These are phyloP conservation scores for Dasyprocta punctata DNA, from an alignment of 2,113 vertebrate species.

Conservation along the genomic window DNA sequence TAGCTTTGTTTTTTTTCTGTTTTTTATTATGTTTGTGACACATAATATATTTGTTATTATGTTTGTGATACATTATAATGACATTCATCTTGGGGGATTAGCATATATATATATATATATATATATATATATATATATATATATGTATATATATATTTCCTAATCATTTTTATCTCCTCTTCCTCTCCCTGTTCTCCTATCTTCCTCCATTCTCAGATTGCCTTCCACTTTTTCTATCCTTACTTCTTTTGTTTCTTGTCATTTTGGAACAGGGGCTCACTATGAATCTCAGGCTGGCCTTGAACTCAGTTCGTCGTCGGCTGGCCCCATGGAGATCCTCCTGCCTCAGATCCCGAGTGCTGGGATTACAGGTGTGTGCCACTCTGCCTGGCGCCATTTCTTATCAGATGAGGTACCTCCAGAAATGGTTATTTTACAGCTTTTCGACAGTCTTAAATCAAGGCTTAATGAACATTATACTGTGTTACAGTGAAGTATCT, in stretches of 20 bases:
- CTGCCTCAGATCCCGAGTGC: neutral
- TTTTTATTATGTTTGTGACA: neutral
- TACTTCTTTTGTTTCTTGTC: neutral
- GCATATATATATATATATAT: neutral
- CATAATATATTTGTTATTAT: neutral
- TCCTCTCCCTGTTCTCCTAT: neutral
- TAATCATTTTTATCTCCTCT: neutral
- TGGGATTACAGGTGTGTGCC: neutral
- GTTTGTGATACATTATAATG: neutral
- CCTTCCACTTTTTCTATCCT: neutral
- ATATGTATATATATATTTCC: neutral
- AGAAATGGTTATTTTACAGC: neutral
- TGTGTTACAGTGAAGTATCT: neutral
- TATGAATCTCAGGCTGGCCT: neutral
- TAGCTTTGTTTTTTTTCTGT: neutral
- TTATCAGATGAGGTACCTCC: neutral
- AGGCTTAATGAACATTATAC: neutral
- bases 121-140: too few species aligned
- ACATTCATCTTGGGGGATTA: neutral
- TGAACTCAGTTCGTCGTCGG: neutral
- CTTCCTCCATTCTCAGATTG: neutral
- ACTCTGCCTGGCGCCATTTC: neutral
- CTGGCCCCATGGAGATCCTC: neutral
- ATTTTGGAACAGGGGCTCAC: neutral
- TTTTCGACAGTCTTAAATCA: neutral